Evolutionary conservation across 2,888 invertebrate genomes (phyloP).

Genomic region (Dichetophora obliterata): DNA sequence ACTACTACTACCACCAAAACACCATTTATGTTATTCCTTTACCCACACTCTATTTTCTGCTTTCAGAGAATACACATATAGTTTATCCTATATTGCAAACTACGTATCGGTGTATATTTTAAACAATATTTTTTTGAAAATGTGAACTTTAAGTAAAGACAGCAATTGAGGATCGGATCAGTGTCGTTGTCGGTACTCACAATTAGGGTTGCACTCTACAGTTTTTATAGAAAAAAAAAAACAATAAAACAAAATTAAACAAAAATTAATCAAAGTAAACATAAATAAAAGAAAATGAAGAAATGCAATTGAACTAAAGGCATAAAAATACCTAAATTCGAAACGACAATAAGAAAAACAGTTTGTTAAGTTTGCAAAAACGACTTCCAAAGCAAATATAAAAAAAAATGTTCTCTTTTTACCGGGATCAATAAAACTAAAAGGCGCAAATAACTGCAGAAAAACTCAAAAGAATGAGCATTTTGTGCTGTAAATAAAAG

Average conservation of each 20-base stretch:
- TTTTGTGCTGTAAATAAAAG: too few species aligned
- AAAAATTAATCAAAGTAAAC: background rate
- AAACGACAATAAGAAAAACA: too few species aligned
- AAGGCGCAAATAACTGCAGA: too few species aligned
- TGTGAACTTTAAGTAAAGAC: background rate
- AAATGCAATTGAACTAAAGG: too few species aligned
- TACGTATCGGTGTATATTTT: background rate
- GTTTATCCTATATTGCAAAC: background rate
- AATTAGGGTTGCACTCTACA: background rate
- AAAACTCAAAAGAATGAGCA: too few species aligned
- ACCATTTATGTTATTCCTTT: background rate
- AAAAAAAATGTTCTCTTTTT: too few species aligned
- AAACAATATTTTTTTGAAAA: background rate
- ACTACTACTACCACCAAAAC: background rate
- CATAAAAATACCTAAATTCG: too few species aligned
- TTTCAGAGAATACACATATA: background rate
- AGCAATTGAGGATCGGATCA: constrained; percentile 5
- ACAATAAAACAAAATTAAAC: background rate
- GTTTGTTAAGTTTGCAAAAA: too few species aligned
- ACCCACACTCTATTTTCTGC: background rate
- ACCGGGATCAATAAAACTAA: too few species aligned
- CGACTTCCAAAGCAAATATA: too few species aligned
- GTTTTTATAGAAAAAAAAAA: too few species aligned
- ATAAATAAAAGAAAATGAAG: too few species aligned
- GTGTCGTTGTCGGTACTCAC: background rate